These are phyloP conservation scores for Ploceus nigricollis DNA, from an alignment of 2,113 vertebrate species.

Conservation along the genomic window DNA sequence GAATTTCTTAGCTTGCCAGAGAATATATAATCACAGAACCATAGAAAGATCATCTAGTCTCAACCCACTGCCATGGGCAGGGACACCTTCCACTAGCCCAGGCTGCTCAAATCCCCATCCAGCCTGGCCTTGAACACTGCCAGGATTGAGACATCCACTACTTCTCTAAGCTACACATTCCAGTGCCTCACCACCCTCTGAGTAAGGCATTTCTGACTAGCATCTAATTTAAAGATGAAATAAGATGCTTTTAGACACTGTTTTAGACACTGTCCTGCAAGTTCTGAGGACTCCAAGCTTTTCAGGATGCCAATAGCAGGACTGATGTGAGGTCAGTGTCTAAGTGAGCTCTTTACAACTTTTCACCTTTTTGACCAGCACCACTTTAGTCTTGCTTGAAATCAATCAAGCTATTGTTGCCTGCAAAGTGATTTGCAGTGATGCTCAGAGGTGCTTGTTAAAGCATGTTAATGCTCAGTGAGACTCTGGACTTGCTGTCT, in stretches of 20 bases:
- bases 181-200: neutral
- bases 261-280: neutral
- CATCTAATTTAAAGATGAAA: neutral
- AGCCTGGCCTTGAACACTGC: neutral
- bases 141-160: rapidly evolving
- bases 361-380: neutral
- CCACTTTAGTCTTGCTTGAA: neutral
- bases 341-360: neutral
- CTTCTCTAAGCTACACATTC: neutral
- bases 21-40: neutral
- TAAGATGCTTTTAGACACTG: neutral
- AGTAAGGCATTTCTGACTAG: neutral
- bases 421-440: neutral
- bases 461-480: neutral
- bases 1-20: neutral
- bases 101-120: neutral
- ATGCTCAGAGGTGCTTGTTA: neutral
- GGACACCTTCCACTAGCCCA: neutral
- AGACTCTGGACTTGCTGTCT: neutral
- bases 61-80: neutral
- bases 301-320: neutral
- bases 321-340: neutral
- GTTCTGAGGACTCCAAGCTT: neutral
- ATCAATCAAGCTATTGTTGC: neutral
- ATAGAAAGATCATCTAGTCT: neutral